phyloP scores from a whole-genome alignment of 2,113 vertebrate species.

The Indri indri region DNA sequence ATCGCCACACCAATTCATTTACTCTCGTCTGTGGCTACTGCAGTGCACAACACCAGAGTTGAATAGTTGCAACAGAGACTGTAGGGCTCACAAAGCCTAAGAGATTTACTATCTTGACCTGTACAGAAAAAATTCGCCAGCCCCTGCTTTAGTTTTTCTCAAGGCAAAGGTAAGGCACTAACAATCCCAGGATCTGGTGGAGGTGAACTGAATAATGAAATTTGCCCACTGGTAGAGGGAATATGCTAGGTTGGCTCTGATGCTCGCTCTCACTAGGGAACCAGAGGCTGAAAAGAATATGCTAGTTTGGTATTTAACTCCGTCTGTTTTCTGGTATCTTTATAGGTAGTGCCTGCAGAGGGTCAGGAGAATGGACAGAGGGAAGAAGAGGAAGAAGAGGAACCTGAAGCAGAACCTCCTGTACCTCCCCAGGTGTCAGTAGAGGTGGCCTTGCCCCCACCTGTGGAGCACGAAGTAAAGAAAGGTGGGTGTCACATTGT shows the following conservation, averaged over 20 bases:
- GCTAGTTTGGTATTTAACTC: neutral
- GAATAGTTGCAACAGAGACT: neutral
- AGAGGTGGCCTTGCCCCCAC: slow-evolving; percentile 83
- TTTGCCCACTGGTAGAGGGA: neutral
- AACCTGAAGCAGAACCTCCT: slow-evolving; percentile 80
- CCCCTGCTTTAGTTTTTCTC: slow-evolving; percentile 7
- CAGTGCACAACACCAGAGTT: neutral
- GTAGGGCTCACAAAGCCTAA: neutral
- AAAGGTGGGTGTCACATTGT: slow-evolving; percentile 82
- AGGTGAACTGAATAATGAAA: neutral
- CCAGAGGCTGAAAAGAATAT: neutral
- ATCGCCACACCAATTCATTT: neutral
- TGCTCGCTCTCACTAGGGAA: neutral
- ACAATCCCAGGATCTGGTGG: neutral
- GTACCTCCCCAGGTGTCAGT: slow-evolving; percentile 82
- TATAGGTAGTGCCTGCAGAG: slow-evolving; percentile 90
- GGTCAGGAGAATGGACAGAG: slow-evolving; percentile 91
- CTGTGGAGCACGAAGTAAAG: slow-evolving; percentile 85
- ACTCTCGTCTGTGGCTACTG: neutral
- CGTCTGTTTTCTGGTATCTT: neutral
- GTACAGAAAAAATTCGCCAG: neutral
- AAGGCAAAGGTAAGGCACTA: neutral
- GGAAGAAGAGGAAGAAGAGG: slow-evolving; percentile 82
- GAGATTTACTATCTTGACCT: neutral
- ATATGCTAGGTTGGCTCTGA: neutral